Evolutionary conservation across 2,113 vertebrate genomes (phyloP).

Genomic region (Artemisiospiza belli): DNA sequence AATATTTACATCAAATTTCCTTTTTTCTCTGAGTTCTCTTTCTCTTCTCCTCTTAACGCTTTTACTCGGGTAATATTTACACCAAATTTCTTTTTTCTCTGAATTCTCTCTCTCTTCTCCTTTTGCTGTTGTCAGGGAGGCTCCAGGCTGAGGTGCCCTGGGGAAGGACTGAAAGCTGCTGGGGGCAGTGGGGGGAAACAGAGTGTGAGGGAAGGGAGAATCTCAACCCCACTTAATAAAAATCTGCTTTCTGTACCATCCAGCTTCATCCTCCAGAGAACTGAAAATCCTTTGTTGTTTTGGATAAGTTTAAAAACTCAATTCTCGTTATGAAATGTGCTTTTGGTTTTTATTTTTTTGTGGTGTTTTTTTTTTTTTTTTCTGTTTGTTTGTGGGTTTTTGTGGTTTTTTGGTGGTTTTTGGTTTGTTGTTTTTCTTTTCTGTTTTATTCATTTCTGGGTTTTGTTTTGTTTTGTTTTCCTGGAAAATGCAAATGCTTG

Average conservation of each 20-base stretch:
- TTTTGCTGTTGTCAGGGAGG: background rate
- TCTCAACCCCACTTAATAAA: background rate
- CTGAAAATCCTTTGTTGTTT: background rate
- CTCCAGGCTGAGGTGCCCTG: background rate
- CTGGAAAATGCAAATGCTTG: background rate
- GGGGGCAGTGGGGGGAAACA: background rate
- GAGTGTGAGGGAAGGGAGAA: background rate
- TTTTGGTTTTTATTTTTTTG: too few relatives aligned
- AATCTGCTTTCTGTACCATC: background rate
- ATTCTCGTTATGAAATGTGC: background rate
- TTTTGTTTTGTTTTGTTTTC: background rate
- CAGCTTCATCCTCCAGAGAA: background rate
- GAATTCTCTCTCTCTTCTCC: background rate
- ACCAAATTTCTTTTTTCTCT: background rate
- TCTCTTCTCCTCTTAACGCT: background rate
- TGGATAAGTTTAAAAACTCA: background rate
- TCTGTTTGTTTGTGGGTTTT: rapidly evolving
- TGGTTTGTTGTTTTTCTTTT: background rate
- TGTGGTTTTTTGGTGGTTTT: background rate
- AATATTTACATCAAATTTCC: background rate
- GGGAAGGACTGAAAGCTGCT: background rate
- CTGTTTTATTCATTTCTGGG: background rate
- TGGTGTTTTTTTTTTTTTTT: too few relatives aligned
- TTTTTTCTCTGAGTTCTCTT: too few relatives aligned
- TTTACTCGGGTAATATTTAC: background rate